phyloP scores from a whole-genome alignment of 2,113 vertebrate species.

The Phylloscopus whistleri region DNA sequence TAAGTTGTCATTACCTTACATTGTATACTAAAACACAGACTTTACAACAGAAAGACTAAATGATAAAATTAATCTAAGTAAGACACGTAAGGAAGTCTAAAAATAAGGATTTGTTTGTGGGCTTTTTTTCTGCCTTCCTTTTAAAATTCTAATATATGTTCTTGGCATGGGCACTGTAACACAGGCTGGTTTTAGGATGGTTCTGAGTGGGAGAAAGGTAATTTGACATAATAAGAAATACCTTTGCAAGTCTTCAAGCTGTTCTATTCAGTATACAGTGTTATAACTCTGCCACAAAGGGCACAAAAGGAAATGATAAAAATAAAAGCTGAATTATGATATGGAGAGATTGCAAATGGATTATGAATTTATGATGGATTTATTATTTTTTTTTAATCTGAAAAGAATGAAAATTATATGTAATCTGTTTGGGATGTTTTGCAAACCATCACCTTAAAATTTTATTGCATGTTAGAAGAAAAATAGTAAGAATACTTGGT shows the following conservation, averaged over 20 bases:
- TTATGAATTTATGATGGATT: neutral
- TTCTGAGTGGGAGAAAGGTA: neutral
- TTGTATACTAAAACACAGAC: neutral
- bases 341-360: neutral
- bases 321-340: neutral
- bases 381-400: neutral
- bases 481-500: neutral
- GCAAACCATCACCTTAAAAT: neutral
- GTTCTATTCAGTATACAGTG: neutral
- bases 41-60: neutral
- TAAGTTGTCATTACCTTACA: neutral
- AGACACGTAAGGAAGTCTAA: neutral
- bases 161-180: neutral
- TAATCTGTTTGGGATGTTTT: neutral
- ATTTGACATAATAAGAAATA: slow-evolving; percentile 10
- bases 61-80: neutral
- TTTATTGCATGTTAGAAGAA: neutral
- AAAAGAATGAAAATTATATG: neutral
- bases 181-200: neutral
- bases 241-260: slow-evolving; percentile 4
- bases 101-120: neutral
- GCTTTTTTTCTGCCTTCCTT: neutral
- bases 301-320: neutral
- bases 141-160: neutral
- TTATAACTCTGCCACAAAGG: neutral